These are phyloP conservation scores for Antechinus stuartii DNA, from an alignment of 2,113 vertebrate species.

Conservation along the genomic window DNA sequence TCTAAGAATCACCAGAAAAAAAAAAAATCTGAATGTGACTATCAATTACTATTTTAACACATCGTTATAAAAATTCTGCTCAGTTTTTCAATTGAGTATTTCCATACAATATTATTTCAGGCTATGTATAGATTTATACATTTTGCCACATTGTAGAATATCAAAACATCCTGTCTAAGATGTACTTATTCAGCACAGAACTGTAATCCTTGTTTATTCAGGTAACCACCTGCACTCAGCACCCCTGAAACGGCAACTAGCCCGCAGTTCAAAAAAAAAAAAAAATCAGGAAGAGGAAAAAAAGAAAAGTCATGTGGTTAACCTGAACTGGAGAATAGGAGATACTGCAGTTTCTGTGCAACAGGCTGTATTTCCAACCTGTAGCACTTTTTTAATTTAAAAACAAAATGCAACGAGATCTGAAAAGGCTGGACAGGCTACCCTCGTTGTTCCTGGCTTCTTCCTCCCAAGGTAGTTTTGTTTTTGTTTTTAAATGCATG, in stretches of 20 bases:
- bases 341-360: slow-evolving; percentile 58
- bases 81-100: not conserved
- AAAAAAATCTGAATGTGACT: not conserved
- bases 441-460: slow-evolving; percentile 50
- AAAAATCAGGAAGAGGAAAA: slow-evolving; percentile 15
- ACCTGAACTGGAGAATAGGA: not conserved
- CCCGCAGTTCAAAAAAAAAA: slow-evolving; percentile 51
- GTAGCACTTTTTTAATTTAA: slow-evolving; percentile 27
- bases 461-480: slow-evolving; percentile 49
- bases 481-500: slow-evolving; percentile 65
- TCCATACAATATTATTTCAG: not conserved
- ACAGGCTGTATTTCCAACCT: slow-evolving; percentile 36
- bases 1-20: not conserved
- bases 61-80: not conserved
- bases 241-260: slow-evolving; percentile 8
- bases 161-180: not conserved
- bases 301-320: slow-evolving; percentile 1
- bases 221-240: slow-evolving; percentile 60
- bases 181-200: not conserved
- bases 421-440: slow-evolving; percentile 59
- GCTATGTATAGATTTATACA: not conserved
- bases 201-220: slow-evolving; percentile 22
- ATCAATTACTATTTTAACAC: not conserved
- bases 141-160: not conserved
- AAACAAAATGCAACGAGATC: slow-evolving; percentile 33